Base-by-base conservation (phyloP, 2,888 invertebrate genomes). In the Leucophora obtusa region DNA sequence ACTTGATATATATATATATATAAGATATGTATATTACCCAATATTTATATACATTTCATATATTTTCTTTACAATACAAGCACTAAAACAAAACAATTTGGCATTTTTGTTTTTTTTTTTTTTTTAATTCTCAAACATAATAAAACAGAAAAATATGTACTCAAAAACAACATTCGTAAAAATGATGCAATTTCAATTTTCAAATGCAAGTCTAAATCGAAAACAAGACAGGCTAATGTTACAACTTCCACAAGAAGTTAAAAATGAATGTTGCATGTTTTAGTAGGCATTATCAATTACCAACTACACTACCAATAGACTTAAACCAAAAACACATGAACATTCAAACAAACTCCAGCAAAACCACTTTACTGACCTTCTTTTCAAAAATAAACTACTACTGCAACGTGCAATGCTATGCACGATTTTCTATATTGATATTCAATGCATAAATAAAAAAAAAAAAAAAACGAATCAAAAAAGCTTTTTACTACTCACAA, bases 1-100 rank as follows among this genome's bases (percentile, higher is more conserved):
- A 87, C 87, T 86, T 84, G 86, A 24, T 17, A 54, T 59, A 33
- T n/a, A 68, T 54, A 66, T 33, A 18, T n/a, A n/a, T n/a, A n/a
- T n/a, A n/a, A n/a, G n/a, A n/a, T n/a, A n/a, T n/a, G n/a, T n/a
- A n/a, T 33, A n/a, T 24, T 28, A 4, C 43, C n/a, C 60, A 38
- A 58, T 1, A 59, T 68, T 68, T 76, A n/a, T 43, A 15, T 50
- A 38, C 10, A 21, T 59, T 66, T 54, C 24, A 51, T 14, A 33
- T 38, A 66, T 21, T 33, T 33, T 28, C 7, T 28, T 7, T 14
- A 6, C 28, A 65, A 60, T 21, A 51, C 14, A 35, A 33, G 1
- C 2, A 21, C n/a, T 38, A 43, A 15, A 17, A 28, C n/a, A 71
- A 53, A 53, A 47, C 24, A 62, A 53, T 43, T 72, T 21, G 35